Percentiles rank a stretch among this genome's conserved stretches.
Conservation (phyloP, 1,140 invertebrate genomes). For the Drosophila kohkoa region DNA sequence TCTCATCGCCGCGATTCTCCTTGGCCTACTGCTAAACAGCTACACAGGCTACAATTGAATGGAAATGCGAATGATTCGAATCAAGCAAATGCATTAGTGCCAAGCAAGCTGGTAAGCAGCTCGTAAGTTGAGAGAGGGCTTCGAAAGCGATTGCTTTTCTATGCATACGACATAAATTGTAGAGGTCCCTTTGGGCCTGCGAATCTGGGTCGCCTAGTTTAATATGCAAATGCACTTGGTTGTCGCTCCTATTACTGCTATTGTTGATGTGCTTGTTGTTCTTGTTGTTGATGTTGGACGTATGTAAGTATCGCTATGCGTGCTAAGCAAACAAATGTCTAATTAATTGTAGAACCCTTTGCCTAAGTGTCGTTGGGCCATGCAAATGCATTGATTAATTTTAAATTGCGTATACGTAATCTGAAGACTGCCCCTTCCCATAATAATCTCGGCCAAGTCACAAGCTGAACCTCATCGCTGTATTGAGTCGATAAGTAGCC, state of each 20-base stretch:
- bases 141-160: constrained; percentile 19
- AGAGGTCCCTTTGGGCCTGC: not conserved
- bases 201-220: constrained; percentile 17
- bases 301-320: constrained; percentile 3
- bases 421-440: not conserved
- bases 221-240: constrained; percentile 31
- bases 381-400: constrained; percentile 15
- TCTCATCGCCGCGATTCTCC: constrained; percentile 39
- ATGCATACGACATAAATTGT: constrained; percentile 6
- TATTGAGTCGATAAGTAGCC: constrained; percentile 76
- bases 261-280: not conserved
- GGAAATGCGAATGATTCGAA: constrained; percentile 4
- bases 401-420: constrained; percentile 30
- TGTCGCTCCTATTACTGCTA: not conserved
- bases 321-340: constrained; percentile 13
- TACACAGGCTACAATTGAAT: constrained; percentile 10
- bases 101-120: not conserved
- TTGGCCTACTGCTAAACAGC: constrained; percentile 16
- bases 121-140: not conserved
- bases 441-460: constrained; percentile 26
- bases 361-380: not conserved
- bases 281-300: not conserved
- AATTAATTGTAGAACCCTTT: constrained; percentile 6
- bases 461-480: constrained; percentile 64
- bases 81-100: constrained; percentile 26